Evolutionary conservation across 2,797 vertebrate genomes (phyloP), one percentile per base, ranked within the genome.

Genomic region (Adrianichthys oophorus): DNA sequence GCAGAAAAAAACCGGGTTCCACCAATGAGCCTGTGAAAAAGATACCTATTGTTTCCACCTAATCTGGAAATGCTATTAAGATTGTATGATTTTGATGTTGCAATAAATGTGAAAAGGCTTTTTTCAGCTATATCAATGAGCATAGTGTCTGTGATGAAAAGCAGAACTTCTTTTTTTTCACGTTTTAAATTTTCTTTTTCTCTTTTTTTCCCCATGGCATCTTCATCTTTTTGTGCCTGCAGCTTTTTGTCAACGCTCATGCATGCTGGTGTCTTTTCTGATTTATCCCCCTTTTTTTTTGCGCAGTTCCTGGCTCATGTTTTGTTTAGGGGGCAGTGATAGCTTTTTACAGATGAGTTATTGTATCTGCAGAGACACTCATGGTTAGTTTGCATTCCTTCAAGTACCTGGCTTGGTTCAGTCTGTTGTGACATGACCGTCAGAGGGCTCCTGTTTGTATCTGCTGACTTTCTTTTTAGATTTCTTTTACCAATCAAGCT

Each of bases 311-410:
- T 29, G 48, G 37, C 32, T 76, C 59, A 24, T 52, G 50, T 54
- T 74, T 59, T 47, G 41, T 59, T 66, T 29, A 15, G 40, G 66
- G 44, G 41, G 23, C 26, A 48, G 71, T 65, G 52, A 47, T 43
- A 18, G 59, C 52, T 64, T 62, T 5, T 40, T 46, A 68, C 68
- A 59, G 58, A 65, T 67, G 77, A 81, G 62, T 73, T 78, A 68
- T 68, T 76, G 77, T 54, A 45, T 80, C 65, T 65, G 62, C 67
- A 48, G 52, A 62, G 72, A 72, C 74, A 45, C 73, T 52, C 63
- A 42, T 43, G 41, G 70, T 53, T 70, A 43, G 68, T 76, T 82
- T 83, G 70, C 51, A 69, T 79, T 74, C 70, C 46, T 53, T 60
- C 48, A 26, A 56, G 52, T 70, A 63, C 19, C 47, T 57, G 54